These are phyloP conservation scores for Chaetophractus vellerosus DNA, from an alignment of 2,797 vertebrate species.

Conservation along the genomic window DNA sequence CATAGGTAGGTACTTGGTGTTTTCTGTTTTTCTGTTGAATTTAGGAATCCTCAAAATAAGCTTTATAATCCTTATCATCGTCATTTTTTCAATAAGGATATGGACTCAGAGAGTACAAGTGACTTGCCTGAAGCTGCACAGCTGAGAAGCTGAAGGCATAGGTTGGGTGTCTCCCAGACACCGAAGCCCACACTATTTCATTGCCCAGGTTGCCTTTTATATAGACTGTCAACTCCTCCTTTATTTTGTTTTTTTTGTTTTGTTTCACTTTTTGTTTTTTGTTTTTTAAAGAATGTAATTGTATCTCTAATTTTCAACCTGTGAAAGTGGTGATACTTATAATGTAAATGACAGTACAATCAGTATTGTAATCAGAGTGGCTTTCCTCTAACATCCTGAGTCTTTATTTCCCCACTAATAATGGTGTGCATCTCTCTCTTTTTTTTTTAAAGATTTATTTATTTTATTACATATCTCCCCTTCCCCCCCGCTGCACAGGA, in stretches of 20 bases:
- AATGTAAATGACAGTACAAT: not conserved
- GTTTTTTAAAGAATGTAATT: not conserved
- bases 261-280: too few relatives aligned
- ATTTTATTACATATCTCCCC: too few relatives aligned
- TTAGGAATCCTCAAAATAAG: not conserved
- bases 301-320: constrained; percentile 33
- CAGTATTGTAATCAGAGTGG: not conserved
- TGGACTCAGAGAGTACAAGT: not conserved
- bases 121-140: not conserved
- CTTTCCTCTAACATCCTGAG: not conserved
- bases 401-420: not conserved
- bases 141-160: not conserved
- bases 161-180: not conserved
- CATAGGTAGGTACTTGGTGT: not conserved
- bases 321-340: constrained; percentile 36
- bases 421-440: not conserved
- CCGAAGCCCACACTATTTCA: not conserved
- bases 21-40: not conserved
- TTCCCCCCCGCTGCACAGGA: too few relatives aligned
- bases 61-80: not conserved
- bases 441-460: too few relatives aligned
- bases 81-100: not conserved
- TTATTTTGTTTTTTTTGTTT: too few relatives aligned
- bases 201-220: not conserved
- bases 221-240: too few relatives aligned